Conservation (phyloP, 2,113 vertebrate species). For the Heterocephalus glaber region DNA sequence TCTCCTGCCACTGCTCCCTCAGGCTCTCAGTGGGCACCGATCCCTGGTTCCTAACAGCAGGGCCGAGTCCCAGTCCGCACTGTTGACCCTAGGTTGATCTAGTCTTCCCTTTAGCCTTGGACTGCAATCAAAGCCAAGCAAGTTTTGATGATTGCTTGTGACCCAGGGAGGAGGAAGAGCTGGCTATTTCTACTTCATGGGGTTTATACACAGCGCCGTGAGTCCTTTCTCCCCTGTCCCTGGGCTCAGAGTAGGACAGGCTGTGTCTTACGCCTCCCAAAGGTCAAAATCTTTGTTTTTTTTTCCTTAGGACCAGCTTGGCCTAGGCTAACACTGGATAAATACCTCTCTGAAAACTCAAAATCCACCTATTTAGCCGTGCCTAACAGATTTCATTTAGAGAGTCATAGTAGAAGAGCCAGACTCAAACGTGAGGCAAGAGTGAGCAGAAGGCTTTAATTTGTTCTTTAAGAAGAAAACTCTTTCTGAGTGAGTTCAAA, state of each 20-base stretch:
- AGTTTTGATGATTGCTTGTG: not conserved
- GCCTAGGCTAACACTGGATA: not conserved
- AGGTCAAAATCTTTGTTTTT: constrained; percentile 13
- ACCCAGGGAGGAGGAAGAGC: not conserved
- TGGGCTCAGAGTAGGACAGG: not conserved
- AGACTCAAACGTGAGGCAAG: constrained; percentile 43
- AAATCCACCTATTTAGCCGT: constrained; percentile 45
- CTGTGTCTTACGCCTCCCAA: not conserved
- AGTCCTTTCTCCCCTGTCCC: not conserved
- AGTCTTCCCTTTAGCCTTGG: not conserved
- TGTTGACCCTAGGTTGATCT: not conserved
- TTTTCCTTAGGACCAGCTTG: constrained; percentile 2
- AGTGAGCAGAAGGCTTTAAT: constrained; percentile 56
- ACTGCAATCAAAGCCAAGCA: not conserved
- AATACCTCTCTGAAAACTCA: constrained; percentile 53
- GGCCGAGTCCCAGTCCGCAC: not conserved
- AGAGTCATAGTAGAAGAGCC: not conserved
- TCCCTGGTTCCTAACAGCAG: not conserved
- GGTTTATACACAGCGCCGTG: accelerated
- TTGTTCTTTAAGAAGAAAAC: constrained; percentile 57
- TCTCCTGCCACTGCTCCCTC: not conserved
- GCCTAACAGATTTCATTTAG: constrained; percentile 62
- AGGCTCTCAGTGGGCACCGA: accelerated
- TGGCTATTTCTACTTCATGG: not conserved
- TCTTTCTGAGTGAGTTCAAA: constrained; percentile 37